phyloP scores from a whole-genome alignment of 2,113 vertebrate genomes.

The Oenanthe melanoleuca region DNA sequence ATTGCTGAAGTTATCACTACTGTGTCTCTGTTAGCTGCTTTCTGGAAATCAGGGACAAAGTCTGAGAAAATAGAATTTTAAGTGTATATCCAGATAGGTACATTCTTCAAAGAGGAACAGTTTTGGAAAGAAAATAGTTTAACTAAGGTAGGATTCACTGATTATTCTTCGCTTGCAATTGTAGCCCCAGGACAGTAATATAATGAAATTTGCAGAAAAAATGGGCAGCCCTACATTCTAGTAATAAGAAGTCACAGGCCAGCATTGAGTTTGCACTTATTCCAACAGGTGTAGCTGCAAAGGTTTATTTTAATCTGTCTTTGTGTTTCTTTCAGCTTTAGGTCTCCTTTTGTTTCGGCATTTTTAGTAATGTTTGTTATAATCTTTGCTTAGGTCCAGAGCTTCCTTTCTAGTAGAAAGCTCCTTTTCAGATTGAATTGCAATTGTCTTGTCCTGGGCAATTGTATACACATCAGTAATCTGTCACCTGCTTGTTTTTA shows the following conservation, averaged over 20 bases:
- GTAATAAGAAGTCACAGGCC: background rate
- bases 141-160: background rate
- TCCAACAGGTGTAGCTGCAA: background rate
- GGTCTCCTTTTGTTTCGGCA: background rate
- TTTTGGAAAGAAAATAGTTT: background rate
- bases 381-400: background rate
- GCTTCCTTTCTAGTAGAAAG: background rate
- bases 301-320: background rate
- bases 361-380: background rate
- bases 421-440: background rate
- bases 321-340: background rate
- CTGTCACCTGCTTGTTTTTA: fast-evolving
- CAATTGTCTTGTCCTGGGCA: background rate
- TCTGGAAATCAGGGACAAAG: background rate
- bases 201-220: background rate
- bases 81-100: background rate
- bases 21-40: background rate
- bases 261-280: background rate
- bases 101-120: background rate
- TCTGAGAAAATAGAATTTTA: background rate
- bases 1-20: background rate
- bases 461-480: background rate
- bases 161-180: background rate
- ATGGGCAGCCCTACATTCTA: background rate
- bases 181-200: background rate